These are phyloP conservation scores for Caenorhabditis afra DNA, from an alignment of 2,888 invertebrate species.

Conservation along the genomic window DNA sequence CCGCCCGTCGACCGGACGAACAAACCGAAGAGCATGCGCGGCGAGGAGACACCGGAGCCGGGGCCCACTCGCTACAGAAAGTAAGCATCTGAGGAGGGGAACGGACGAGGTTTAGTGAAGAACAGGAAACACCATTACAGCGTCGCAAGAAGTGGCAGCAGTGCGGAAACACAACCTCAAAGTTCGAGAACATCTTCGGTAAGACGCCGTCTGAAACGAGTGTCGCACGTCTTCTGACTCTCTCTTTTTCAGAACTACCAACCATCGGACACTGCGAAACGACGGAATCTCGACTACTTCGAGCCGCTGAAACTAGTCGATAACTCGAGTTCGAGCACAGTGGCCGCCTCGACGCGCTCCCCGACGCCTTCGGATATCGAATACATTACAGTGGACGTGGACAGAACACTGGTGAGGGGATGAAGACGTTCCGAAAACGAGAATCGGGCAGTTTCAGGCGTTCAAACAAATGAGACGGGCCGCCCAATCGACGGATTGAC, in stretches of 20 bases:
- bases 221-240: neutral
- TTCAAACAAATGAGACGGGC: constrained; percentile 52
- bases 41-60: constrained; percentile 43
- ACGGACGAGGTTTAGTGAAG: neutral
- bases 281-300: constrained; percentile 55
- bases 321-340: constrained; percentile 34
- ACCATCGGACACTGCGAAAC: constrained; percentile 27
- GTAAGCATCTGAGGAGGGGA: constrained; percentile 12
- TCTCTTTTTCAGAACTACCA: constrained; percentile 31
- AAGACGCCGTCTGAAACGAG: neutral
- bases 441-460: constrained; percentile 12
- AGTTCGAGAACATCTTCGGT: neutral
- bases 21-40: constrained; percentile 47
- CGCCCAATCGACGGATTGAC: constrained; percentile 29
- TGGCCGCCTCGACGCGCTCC: constrained; percentile 36
- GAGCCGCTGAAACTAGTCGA: constrained; percentile 38
- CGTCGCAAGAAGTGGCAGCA: neutral
- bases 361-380: constrained; percentile 59
- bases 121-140: no score
- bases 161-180: neutral
- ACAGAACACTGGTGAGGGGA: constrained; percentile 38
- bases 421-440: neutral
- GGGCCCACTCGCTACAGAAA: constrained; percentile 29
- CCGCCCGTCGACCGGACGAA: constrained; percentile 58
- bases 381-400: constrained; percentile 58